Conservation (phyloP, 2,113 vertebrate species). For the Neogobius melanostomus region DNA sequence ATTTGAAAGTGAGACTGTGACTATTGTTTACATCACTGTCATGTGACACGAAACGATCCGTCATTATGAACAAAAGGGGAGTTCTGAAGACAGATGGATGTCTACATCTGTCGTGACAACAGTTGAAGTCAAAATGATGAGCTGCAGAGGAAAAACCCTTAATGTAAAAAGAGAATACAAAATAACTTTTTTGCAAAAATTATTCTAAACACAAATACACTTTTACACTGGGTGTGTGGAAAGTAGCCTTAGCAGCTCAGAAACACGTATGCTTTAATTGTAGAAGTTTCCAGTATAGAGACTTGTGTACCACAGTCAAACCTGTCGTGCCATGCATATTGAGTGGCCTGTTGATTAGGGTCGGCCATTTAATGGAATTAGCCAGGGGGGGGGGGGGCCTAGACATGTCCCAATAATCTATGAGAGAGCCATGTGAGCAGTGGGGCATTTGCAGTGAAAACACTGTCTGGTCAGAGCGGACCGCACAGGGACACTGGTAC, state of each 20-base stretch:
- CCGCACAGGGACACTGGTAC: slow-evolving; percentile 49
- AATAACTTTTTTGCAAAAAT: neutral
- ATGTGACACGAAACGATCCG: neutral
- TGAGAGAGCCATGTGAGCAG: slow-evolving; percentile 54
- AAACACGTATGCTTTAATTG: neutral
- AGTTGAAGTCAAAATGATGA: neutral
- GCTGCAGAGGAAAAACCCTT: neutral
- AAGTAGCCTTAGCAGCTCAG: neutral
- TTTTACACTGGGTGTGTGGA: neutral
- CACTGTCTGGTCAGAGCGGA: slow-evolving; percentile 62
- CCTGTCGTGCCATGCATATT: slow-evolving; percentile 2
- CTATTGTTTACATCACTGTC: neutral
- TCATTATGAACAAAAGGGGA: neutral
- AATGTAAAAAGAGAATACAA: slow-evolving; percentile 1
- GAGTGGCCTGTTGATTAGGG: slow-evolving; percentile 5
- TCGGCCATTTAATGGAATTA: neutral
- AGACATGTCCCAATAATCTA: slow-evolving; percentile 59
- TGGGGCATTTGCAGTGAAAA: slow-evolving; percentile 67
- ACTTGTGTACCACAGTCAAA: slow-evolving; percentile 3
- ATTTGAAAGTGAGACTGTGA: neutral
- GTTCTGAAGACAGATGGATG: neutral
- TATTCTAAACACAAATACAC: neutral
- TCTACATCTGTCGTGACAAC: neutral
- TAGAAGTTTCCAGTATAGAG: neutral
- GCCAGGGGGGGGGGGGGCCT: slow-evolving; percentile 21